Evolutionary conservation across 2,888 invertebrate species (phyloP), one percentile per base, ranked within the genome.

Genomic region (Anagyrus pseudococci): DNA sequence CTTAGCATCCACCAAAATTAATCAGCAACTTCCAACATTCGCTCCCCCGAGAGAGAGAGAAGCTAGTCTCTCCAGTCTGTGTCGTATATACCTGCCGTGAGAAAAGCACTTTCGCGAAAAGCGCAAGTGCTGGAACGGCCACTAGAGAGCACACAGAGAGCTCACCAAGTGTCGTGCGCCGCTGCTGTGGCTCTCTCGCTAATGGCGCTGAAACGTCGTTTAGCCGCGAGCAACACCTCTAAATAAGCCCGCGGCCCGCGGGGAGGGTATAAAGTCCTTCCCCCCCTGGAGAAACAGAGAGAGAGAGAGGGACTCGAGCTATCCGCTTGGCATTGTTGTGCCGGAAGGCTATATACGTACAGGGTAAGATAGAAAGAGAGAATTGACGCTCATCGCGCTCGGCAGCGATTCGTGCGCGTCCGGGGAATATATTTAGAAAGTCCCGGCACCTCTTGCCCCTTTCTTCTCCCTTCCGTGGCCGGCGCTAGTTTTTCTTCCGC

Each of bases 401-500:
- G n/a, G n/a, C n/a, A n/a, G n/a, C n/a, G n/a, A n/a, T n/a, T n/a
- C n/a, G n/a, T n/a, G n/a, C n/a, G n/a, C n/a, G n/a, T 58, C 50
- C 20, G 22, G 23, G 23, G 43, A 62, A 61, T 60, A 52, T 64
- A 61, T 59, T 65, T 61, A 56, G 58, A 61, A 64, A 61, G 58
- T 57, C 41, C n/a, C n/a, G n/a, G n/a, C n/a, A n/a, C n/a, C 10
- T 29, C 29, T 10, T 29, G 10, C 10, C 4, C 10, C 6, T 29
- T 4, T 10, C 4, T 29, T 29, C 29, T 10, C 10, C 10, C 10
- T 29, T 29, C 29, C 10, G 4, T 10, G 29, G 29, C 29, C 10
- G 6, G 29, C 29, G 29, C 29, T 7, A 29, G 29, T 29, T 29
- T 4, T 10, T 29, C 29, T 10, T 29, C 10, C 29, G 29, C 10